Base-by-base conservation (phyloP, 2,113 vertebrate genomes). In the Picathartes gymnocephalus region DNA sequence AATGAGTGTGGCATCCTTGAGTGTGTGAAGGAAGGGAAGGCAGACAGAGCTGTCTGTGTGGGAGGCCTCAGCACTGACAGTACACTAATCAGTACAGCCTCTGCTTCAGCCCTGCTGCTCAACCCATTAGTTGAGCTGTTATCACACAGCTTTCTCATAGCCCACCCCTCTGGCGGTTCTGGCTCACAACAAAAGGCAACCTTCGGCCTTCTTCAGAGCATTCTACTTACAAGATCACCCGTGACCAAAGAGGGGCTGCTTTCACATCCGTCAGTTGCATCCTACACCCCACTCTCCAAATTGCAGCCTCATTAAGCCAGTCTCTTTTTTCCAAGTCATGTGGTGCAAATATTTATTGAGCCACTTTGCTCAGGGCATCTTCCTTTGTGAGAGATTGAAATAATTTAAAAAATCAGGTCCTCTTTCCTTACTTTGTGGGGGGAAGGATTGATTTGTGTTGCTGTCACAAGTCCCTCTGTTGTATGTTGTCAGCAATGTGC, bases 31-130 rank as follows among this genome's bases (percentile, higher is more conserved):
- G 96, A 96, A 95, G 92, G 61, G 69, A 91, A 93, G 45, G 88
- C 93, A 96, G 96, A 92, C 90, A 89, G 93, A 93, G 88, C 85
- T 95, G 92, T 88, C 95, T 97, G 97, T 95, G 97, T 97, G 97
- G 97, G 97, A 95, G 95, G 93, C 87, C 94, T 92, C 95, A 93
- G 88, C 86, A 28, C 81, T 96, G 94, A 92, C 95, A 96, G 95
- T 94, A 83, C 92, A 56, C 94, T 97, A 78, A 95, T 97, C 97
- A 96, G 95, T 16, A 30, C 81, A 66, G 80, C 73, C 86, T 90
- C 93, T 95, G 70, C 90, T 85, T 94, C 91, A 92, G 62, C 76
- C 54, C 56, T 56, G 83, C 85, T 94, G 96, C 86, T 94, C 95
- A 95, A 91, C 7, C 28, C 90, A 93, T 96, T 96, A 90, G 70